phyloP scores from a whole-genome alignment of 2,797 vertebrate species.

The Sphaeramia orbicularis region DNA sequence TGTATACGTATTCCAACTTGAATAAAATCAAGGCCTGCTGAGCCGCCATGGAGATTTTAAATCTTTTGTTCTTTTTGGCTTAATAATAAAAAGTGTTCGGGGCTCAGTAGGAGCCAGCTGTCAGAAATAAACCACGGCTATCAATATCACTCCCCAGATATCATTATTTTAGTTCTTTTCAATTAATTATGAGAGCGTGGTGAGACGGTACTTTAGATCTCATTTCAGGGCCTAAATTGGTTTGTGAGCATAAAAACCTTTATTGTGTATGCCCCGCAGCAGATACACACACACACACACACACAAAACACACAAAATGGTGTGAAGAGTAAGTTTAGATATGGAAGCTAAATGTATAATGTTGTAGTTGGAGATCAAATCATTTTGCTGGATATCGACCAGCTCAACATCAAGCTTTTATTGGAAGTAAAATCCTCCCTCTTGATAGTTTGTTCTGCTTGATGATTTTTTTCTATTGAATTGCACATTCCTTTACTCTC shows the following conservation, averaged over 20 bases:
- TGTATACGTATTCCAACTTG: constrained; percentile 42
- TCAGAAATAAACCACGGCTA: constrained; percentile 77
- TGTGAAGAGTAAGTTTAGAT: constrained; percentile 62
- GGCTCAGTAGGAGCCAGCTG: constrained; percentile 69
- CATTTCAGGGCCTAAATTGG: constrained; percentile 83
- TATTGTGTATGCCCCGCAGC: constrained; percentile 70
- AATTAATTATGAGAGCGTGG: constrained; percentile 81
- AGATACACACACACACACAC: constrained; percentile 18
- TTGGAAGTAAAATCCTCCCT: constrained; percentile 51
- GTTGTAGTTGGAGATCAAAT: constrained; percentile 65
- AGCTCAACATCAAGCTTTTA: constrained; percentile 63
- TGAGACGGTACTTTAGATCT: constrained; percentile 80
- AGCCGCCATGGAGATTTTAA: constrained; percentile 63
- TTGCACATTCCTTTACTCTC: constrained; percentile 73
- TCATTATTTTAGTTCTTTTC: constrained; percentile 83
- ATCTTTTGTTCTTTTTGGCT: constrained; percentile 72
- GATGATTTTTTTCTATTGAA: constrained; percentile 58
- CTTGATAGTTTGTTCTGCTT: constrained; percentile 56
- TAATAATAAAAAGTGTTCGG: constrained; percentile 67
- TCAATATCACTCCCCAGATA: constrained; percentile 78
- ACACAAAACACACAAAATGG: constrained; percentile 14
- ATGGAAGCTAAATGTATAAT: constrained; percentile 74
- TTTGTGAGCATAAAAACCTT: constrained; percentile 80
- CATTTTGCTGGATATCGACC: constrained; percentile 72
- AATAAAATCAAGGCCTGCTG: constrained; percentile 61